Conservation (phyloP, 2,113 vertebrate genomes). For the Daphoenositta chrysoptera region DNA sequence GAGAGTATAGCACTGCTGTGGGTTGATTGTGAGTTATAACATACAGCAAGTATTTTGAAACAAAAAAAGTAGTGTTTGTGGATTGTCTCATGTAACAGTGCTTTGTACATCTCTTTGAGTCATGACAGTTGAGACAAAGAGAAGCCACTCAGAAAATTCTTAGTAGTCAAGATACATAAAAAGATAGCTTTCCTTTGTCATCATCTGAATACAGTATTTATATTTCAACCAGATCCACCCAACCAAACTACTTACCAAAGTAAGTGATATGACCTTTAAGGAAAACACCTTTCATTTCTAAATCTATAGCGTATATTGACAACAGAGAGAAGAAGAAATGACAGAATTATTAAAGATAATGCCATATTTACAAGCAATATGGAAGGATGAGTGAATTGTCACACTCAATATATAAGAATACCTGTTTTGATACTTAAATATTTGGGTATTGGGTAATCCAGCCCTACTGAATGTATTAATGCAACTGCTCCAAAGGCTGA, state of each 20-base stretch:
- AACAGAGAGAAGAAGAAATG: not conserved
- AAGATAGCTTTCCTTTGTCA: not conserved
- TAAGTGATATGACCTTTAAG: not conserved
- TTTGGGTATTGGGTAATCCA: not conserved
- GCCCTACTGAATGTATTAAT: fast-evolving
- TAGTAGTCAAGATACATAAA: not conserved
- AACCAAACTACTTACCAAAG: not conserved
- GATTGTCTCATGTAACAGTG: not conserved
- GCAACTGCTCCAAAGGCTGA: not conserved
- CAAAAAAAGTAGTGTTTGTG: not conserved
- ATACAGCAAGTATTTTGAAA: not conserved
- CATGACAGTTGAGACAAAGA: not conserved
- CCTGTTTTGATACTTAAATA: not conserved
- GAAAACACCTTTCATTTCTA: not conserved
- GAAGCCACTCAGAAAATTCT: not conserved
- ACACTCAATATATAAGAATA: not conserved
- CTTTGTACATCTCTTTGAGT: not conserved
- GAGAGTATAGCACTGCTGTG: not conserved
- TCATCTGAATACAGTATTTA: not conserved
- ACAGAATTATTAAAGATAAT: not conserved
- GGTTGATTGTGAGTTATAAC: not conserved
- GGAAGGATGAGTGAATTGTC: not conserved
- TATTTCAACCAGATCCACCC: not conserved
- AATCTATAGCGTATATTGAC: not conserved
- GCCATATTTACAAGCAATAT: not conserved